Base-by-base conservation (phyloP, 2,113 vertebrate genomes). In the Pseudorectes ferrugineus region DNA sequence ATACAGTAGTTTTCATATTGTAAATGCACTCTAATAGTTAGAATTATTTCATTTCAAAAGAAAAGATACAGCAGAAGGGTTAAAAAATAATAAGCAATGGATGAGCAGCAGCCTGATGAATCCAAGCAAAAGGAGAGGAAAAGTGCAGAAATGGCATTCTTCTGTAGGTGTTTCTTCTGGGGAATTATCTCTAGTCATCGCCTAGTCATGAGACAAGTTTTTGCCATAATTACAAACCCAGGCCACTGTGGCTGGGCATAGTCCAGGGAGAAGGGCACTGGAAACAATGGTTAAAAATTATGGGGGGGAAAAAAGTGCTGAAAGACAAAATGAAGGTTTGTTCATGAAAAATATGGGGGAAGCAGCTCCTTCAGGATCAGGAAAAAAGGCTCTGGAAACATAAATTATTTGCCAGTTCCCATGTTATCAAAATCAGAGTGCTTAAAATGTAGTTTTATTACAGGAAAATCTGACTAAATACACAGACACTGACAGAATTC, bases 141-240 rank as follows among this genome's bases (percentile, higher is more conserved):
- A 91, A 89, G 63, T 88, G 74, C 63, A 93, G 93, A 95, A 96
- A 93, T 80, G 85, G 88, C 92, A 95, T 92, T 95, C 67, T 94
- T 61, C 74, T 91, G 71, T 92, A 93, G 71, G 93, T 95, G 92
- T 95, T 96, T 95, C 91, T 96, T 96, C 85, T 88, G 77, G 91
- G 91, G 94, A 91, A 93, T 97, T 89, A 87, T 76, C 89, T 95
- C 84, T 66, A 95, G 91, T 96, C 89, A 95, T 89, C 66, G 10
- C 92, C 94, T 92, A 92, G 92, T 93, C 92, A 94, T 65, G 81
- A 95, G 92, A 73, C 38, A 89, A 87, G 49, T 75, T 95, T 95
- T 85, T 89, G 58, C 87, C 81, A 36, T 92, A 89, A 92, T 95
- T 96, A 94, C 85, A 95, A 95, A 88, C 35, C 10, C 92, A 95